Evolutionary conservation across 2,888 invertebrate species (phyloP), one percentile per base, ranked within the genome.

Genomic region (Eristalinus sepulchralis): DNA sequence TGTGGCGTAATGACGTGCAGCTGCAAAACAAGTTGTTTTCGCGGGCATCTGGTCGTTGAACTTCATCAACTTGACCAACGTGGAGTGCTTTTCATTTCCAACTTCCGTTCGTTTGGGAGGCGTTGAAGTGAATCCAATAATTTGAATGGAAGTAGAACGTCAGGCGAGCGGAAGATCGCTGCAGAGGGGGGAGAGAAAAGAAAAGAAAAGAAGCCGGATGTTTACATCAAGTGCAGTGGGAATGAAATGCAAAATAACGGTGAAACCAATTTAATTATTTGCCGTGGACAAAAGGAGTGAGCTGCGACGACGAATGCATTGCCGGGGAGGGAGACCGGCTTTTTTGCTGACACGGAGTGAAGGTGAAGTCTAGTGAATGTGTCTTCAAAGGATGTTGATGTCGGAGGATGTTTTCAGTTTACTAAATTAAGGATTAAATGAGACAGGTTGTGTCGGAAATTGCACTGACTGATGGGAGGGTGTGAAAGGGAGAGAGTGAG

Each of bases 201-300:
- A 47, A n/a, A 47, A 6, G 13, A n/a, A 47, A 47, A 27, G 27
- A 17, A 47, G 39, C 39, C 6, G 39, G n/a, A 47, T 66, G 53
- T 62, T 60, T 33, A n/a, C 57, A 31, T 59, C 4, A 64, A 59
- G 17, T n/a, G 39, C 53, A 60, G 6, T 39, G 53, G 55, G n/a
- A n/a, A 60, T 33, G 66, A 60, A 60, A 47, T 66, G 59, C 39
- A 53, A 31, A 34, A 27, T 39, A 72, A 31, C 36, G 59, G 31
- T 31, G 39, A 66, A 64, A 71, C 39, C 22, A 72, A 79, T 59
- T 79, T 66, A 72, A 79, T 72, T 79, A 72, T 66, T 63, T 63
- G 34, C 34, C 47, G 31, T 33, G 33, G 34, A 73, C 39, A 47
- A 47, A 47, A n/a, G 39, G 39, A 17, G n/a, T 6, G n/a, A 0